A percentile compares a stretch with the other conserved stretches of the same genome.
These are phyloP conservation scores for Nomia melanderi DNA, from an alignment of 1,140 invertebrate genomes.

Conservation along the genomic window DNA sequence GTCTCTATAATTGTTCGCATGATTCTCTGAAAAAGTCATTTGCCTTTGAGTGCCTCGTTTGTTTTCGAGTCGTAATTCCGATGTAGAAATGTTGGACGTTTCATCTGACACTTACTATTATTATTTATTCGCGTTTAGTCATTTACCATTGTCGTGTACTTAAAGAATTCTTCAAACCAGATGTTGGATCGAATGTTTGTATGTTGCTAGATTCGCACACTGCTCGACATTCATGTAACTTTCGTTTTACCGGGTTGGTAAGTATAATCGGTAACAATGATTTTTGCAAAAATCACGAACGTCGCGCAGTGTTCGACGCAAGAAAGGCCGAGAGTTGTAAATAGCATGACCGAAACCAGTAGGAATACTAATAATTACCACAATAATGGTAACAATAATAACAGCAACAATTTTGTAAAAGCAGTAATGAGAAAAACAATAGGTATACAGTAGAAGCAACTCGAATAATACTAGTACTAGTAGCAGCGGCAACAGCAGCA, in stretches of 20 bases:
- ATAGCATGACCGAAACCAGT: neutral
- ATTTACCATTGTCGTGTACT: no score
- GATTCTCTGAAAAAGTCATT: no score
- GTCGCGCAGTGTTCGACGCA: constrained; percentile 5
- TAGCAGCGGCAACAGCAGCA: neutral
- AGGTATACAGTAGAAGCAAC: neutral
- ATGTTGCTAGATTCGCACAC: neutral
- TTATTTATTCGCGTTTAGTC: constrained; percentile 54
- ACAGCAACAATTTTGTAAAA: neutral
- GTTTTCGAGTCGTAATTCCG: neutral
- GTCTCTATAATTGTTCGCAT: no score
- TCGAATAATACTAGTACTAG: neutral
- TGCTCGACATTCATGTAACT: neutral
- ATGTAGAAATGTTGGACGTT: no score
- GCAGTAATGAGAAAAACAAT: neutral
- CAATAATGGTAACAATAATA: neutral
- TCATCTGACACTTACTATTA: neutral
- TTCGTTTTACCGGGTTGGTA: constrained; percentile 2
- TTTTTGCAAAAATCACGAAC: neutral
- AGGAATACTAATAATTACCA: neutral
- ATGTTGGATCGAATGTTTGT: neutral
- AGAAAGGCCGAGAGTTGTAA: constrained; percentile 24
- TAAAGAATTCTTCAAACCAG: neutral
- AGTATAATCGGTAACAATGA: neutral
- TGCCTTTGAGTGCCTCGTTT: no score